Base-by-base conservation (phyloP, 2,888 invertebrate species). In the Byasa hedistus region DNA sequence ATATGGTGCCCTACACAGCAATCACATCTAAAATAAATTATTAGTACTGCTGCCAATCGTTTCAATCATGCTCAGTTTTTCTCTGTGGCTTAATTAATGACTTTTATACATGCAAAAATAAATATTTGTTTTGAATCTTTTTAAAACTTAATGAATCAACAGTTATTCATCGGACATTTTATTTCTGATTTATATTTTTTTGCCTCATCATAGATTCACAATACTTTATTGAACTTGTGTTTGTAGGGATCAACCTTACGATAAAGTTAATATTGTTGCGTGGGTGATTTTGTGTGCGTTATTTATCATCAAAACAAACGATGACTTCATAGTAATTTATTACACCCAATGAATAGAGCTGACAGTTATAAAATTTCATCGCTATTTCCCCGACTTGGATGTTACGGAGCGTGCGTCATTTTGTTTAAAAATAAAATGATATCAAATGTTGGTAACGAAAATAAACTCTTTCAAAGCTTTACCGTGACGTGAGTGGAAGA, bases 331-430 rank as follows among this genome's bases (percentile, higher is more conserved):
- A 72, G 74, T 70, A 72, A 66, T 69, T 71, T 72, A 72, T 71
- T 69, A 70, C 68, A 69, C 62, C 56, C 69, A 68, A 65, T 71
- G 70, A 69, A 69, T 70, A 71, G 59, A 63, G 72, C 67, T 67
- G 69, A 69, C 68, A 60, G 77, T 78, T 79, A 81, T 83, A 82
- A 80, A 81, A 78, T 76, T 79, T 80, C 77, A 76, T 80, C 74
- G 78, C 79, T 76, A 80, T 79, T 80, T 79, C 77, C 79, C 76
- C 74, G 75, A 75, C 73, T 78, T 76, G 76, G 76, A 75, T 78
- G 77, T 80, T 80, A 81, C 75, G 70, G 76, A 75, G 73, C 76
- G 81, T 86, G 87, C 87, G 87, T 88, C 86, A 86, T 78, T 81
- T 73, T 74, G 79, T 76, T 79, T 80, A 82, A 82, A 81, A 80